These are phyloP conservation scores for Trachelus iudaicus DNA, from an alignment of 2,888 invertebrate genomes.

Conservation along the genomic window DNA sequence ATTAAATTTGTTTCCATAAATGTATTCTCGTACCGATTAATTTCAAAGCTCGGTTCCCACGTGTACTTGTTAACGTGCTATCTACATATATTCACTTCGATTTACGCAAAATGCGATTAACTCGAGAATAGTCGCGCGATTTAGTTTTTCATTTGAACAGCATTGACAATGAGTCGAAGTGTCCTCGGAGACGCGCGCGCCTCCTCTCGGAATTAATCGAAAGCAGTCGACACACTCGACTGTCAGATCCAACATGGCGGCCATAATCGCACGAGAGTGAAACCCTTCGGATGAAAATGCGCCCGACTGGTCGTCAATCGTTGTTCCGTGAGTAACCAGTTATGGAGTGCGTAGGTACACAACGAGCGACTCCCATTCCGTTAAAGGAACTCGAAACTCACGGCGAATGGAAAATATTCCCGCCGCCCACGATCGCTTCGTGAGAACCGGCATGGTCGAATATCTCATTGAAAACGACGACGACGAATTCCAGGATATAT, in stretches of 20 bases:
- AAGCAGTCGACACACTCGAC: background rate
- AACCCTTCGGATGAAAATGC: background rate
- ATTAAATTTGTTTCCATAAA: background rate
- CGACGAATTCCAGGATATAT: background rate
- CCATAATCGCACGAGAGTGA: background rate
- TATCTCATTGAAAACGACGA: background rate
- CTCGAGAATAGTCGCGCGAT: no score
- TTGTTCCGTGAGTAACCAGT: background rate
- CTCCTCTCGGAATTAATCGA: background rate
- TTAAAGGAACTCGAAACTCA: background rate
- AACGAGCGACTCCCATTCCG: background rate
- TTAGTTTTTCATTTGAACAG: no score
- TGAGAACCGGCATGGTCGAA: background rate
- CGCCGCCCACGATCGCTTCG: background rate
- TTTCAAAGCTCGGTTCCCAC: no score
- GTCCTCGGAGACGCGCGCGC: no score
- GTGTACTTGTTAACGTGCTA: background rate
- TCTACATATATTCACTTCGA: background rate
- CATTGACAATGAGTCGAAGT: no score
- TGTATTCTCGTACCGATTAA: background rate
- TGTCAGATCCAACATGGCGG: background rate
- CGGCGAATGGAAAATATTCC: background rate
- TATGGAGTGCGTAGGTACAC: background rate
- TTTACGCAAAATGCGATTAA: background rate
- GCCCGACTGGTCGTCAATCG: background rate